Base-by-base conservation (phyloP, 2,113 vertebrate genomes). In the Aptenodytes forsteri region DNA sequence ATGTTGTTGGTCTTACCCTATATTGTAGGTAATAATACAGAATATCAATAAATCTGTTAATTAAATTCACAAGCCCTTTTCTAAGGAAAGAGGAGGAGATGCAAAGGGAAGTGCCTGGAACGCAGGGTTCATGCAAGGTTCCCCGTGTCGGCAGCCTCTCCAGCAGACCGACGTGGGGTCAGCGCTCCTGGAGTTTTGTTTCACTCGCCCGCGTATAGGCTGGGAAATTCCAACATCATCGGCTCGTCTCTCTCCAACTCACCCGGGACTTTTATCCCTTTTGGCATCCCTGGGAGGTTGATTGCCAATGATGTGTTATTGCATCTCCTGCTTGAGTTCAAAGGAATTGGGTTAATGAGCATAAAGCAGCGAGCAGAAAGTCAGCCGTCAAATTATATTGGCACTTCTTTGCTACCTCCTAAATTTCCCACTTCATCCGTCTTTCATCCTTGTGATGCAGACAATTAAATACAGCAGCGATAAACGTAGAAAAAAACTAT, bases 281-380 rank as follows among this genome's bases (percentile, higher is more conserved):
- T 42, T 30, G 58, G 75, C 90, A 65, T 75, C 95, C 66, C 82
- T 56, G 22, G 38, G 58, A 77, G 93, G 20, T 32, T 17, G 80
- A 44, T 47, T 93, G 90, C 76, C 83, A 83, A 1, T 27, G 83
- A 25, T 64, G 61, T 12, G 80, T 85, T 75, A 13, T 10, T 81
- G 90, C 88, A 23, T 69, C 96, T 90, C 88, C 94, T 86, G 67
- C 78, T 36, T 3, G 61, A 89, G 93, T 87, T 96, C 89, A 93
- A 84, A 87, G 94, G 94, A 95, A 90, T 4, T 65, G 89, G 93
- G 95, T 95, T 97, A 91, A 93, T 76, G 94, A 93, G 86, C 76
- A 13, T 9, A 32, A 73, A 58, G 21, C 90, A 62, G 42, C 4
- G 6, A 67, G 79, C 69, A 93, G 71, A 69, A 66, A 80, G 58